Evolutionary conservation across 2,888 invertebrate species (phyloP).

Genomic region (Lithodes maja): DNA sequence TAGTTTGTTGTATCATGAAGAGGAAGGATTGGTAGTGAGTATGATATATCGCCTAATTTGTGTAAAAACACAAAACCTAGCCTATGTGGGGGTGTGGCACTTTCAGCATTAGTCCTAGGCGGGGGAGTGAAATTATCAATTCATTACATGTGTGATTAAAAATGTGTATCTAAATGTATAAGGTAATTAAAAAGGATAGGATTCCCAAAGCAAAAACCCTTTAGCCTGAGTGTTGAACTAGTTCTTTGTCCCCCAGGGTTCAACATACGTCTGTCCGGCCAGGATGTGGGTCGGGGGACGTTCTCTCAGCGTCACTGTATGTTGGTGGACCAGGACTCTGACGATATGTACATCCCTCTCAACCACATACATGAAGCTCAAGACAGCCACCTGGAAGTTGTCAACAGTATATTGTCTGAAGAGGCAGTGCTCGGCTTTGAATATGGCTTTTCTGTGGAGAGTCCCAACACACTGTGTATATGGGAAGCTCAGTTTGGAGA

Average conservation of each 20-base stretch:
- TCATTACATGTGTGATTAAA: too few species aligned
- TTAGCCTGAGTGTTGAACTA: too few species aligned
- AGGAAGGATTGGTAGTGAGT: too few species aligned
- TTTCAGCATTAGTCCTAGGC: too few species aligned
- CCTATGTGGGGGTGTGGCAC: too few species aligned
- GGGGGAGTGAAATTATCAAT: too few species aligned
- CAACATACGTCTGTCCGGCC: conserved; percentile 93
- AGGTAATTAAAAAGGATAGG: too few species aligned
- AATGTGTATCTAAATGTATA: too few species aligned
- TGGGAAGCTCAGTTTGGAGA: conserved; percentile 99
- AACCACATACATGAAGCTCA: conserved; percentile 86
- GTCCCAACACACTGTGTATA: conserved; percentile 87
- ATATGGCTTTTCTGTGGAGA: conserved; percentile 95
- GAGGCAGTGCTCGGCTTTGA: conserved; percentile 97
- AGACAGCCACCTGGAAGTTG: conserved; percentile 82
- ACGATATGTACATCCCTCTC: conserved; percentile 88
- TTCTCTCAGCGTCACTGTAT: conserved; percentile 97
- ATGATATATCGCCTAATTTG: too few species aligned
- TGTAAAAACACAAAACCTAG: too few species aligned
- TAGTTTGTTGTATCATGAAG: too few species aligned
- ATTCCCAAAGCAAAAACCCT: too few species aligned
- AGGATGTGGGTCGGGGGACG: conserved; percentile 97
- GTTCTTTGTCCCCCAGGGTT: conserved; percentile 78
- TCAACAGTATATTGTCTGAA: conserved; percentile 77
- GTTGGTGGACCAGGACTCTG: conserved; percentile 92